phyloP scores from a whole-genome alignment of 2,888 invertebrate species.

The Hymenopus coronatus region DNA sequence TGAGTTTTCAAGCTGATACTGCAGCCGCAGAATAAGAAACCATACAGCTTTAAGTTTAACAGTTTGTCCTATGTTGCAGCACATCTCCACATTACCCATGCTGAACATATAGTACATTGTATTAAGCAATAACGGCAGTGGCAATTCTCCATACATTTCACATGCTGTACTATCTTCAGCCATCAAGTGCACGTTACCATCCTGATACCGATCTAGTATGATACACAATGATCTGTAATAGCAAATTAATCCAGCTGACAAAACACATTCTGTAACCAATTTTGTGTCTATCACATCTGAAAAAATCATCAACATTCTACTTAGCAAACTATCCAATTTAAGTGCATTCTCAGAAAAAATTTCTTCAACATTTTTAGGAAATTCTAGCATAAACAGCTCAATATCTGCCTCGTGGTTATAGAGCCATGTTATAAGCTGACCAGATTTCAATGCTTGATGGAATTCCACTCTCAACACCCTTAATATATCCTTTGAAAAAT shows the following conservation, averaged over 20 bases:
- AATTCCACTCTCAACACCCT: conserved; percentile 36
- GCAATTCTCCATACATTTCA: conserved; percentile 43
- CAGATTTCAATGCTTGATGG: neutral
- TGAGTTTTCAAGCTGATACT: conserved; percentile 40
- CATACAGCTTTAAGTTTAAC: conserved; percentile 27
- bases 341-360: conserved; percentile 37
- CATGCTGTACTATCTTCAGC: conserved; percentile 36
- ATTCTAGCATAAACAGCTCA: neutral
- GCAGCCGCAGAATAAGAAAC: conserved; percentile 33
- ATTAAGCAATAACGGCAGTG: conserved; percentile 41
- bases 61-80: conserved; percentile 36
- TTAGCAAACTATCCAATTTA: conserved; percentile 42
- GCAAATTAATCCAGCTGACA: conserved; percentile 36
- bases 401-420: neutral
- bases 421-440: neutral
- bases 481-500: conserved; percentile 36
- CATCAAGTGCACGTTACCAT: conserved; percentile 39
- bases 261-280: conserved; percentile 37
- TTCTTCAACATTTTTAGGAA: conserved; percentile 15
- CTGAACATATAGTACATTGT: conserved; percentile 40
- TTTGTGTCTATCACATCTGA: conserved; percentile 40
- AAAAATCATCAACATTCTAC: conserved; percentile 43
- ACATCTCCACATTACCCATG: conserved; percentile 40
- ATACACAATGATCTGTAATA: conserved; percentile 39
- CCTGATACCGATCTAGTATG: conserved; percentile 39